phyloP scores from a whole-genome alignment of 2,797 vertebrate species.

The Coracias cyanogaster region DNA sequence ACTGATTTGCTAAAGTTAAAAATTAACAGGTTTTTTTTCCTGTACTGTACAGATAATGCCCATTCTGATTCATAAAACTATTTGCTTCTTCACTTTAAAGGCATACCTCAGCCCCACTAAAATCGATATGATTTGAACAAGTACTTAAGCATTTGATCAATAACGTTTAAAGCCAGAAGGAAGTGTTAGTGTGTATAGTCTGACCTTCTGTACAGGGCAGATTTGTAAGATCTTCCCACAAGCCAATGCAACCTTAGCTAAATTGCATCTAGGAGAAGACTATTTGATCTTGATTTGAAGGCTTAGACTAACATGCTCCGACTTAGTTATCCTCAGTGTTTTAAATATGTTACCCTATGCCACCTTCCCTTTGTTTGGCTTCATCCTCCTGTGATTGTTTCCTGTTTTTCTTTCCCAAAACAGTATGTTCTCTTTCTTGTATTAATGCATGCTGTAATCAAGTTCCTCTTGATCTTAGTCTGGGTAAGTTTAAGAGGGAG shows the following conservation, averaged over 20 bases:
- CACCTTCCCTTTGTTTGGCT: neutral
- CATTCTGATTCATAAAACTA: neutral
- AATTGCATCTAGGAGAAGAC: neutral
- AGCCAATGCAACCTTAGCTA: neutral
- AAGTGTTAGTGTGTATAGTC: neutral
- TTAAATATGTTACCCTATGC: neutral
- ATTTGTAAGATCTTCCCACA: neutral
- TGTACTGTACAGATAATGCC: neutral
- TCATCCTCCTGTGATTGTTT: neutral
- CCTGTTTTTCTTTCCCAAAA: neutral
- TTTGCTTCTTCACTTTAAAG: neutral
- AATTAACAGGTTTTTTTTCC: neutral
- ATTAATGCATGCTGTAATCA: neutral
- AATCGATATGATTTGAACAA: neutral
- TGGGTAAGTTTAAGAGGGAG: neutral
- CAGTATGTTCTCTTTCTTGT: neutral
- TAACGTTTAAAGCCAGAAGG: neutral
- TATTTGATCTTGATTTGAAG: neutral
- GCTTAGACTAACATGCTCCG: neutral
- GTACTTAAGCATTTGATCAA: neutral
- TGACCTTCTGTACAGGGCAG: neutral
- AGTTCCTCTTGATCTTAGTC: neutral
- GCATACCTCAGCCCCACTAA: neutral
- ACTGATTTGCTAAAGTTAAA: neutral
- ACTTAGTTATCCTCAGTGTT: neutral